Evolutionary conservation across 2,113 vertebrate genomes (phyloP).

Genomic region (Misgurnus mizolepis): DNA sequence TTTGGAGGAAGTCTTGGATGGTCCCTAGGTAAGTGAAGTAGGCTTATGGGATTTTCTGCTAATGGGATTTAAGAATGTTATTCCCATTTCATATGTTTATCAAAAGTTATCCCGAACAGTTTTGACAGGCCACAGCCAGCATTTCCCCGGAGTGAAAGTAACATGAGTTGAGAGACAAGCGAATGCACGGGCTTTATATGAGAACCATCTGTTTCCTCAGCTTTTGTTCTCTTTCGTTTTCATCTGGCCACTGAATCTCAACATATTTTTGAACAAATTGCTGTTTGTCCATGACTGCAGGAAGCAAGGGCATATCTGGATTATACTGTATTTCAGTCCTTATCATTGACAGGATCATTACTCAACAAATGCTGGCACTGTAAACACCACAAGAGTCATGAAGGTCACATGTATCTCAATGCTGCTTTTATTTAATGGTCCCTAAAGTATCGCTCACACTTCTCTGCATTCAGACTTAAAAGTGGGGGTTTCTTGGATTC

Average conservation of each 20-base stretch:
- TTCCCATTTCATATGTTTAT: slow-evolving; percentile 29
- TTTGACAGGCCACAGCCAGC: slow-evolving; percentile 48
- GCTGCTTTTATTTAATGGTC: too few species aligned
- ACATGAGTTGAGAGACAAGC: slow-evolving; percentile 52
- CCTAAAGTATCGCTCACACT: too few species aligned
- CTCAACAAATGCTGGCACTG: not conserved
- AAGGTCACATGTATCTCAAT: too few species aligned
- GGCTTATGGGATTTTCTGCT: not conserved
- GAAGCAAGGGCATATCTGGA: not conserved
- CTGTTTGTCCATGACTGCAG: slow-evolving; percentile 28
- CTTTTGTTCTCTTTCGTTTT: slow-evolving; percentile 44
- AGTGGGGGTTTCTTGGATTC: too few species aligned
- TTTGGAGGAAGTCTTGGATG: not conserved
- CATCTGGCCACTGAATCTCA: slow-evolving; percentile 41
- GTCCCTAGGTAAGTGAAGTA: not conserved
- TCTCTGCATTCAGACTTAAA: too few species aligned
- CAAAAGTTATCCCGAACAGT: slow-evolving; percentile 33
- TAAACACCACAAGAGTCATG: too few species aligned
- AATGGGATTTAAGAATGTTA: slow-evolving; percentile 12
- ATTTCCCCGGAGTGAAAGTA: slow-evolving; percentile 43
- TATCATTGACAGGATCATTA: not conserved
- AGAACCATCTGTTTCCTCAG: slow-evolving; percentile 68
- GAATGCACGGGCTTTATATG: slow-evolving; percentile 56
- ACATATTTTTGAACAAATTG: slow-evolving; percentile 59
- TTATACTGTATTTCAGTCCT: not conserved